A percentile compares a stretch with the other conserved stretches of the same genome.
These are phyloP conservation scores for Charina bottae DNA, from an alignment of 2,113 vertebrate species.

Conservation along the genomic window DNA sequence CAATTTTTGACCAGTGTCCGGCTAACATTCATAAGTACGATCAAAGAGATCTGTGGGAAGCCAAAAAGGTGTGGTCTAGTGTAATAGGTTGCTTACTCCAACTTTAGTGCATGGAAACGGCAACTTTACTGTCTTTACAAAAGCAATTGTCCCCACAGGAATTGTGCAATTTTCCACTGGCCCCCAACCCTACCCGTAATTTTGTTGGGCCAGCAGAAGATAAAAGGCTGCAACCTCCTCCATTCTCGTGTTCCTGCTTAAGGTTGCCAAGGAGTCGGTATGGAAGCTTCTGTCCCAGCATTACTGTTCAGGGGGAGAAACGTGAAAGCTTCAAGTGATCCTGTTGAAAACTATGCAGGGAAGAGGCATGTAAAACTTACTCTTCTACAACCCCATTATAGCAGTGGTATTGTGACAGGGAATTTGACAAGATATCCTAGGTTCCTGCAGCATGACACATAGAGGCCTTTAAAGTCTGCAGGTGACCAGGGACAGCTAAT, in stretches of 20 bases:
- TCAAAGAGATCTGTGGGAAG: neutral
- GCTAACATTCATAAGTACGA: neutral
- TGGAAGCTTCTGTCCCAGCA: neutral
- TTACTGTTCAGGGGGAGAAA: neutral
- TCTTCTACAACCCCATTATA: too few relatives aligned
- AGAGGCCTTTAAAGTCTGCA: neutral
- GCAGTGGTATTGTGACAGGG: neutral
- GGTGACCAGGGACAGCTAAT: neutral
- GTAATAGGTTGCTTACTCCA: neutral
- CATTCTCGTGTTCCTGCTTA: neutral
- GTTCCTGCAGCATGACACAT: neutral
- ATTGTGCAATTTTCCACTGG: neutral
- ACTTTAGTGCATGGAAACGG: neutral
- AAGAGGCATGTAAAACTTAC: too few relatives aligned
- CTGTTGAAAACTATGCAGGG: neutral
- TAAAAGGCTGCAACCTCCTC: neutral
- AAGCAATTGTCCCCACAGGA: neutral
- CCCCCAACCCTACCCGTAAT: neutral
- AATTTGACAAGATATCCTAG: neutral
- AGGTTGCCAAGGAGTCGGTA: neutral
- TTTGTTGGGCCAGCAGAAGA: neutral
- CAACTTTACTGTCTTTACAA: neutral
- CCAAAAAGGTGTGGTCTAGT: neutral
- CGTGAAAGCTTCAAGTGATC: neutral
- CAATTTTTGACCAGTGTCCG: neutral